phyloP scores from a whole-genome alignment of 2,888 invertebrate species.

The Polyploca ridens region DNA sequence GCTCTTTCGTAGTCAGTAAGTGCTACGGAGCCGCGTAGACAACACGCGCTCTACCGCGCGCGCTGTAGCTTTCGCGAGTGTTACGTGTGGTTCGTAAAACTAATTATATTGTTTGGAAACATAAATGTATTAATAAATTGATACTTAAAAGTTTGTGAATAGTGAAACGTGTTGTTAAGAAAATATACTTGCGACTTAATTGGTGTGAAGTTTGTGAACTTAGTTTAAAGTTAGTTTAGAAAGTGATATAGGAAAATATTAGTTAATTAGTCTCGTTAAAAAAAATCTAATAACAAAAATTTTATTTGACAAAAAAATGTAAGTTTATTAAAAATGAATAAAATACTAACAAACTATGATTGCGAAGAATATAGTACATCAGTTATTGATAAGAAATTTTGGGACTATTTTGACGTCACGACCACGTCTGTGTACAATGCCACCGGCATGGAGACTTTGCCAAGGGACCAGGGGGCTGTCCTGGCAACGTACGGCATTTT shows the following conservation, averaged over 20 bases:
- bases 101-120: neutral
- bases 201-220: neutral
- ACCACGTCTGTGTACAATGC: slow-evolving; percentile 30
- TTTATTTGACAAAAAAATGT: neutral
- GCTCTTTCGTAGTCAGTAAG: slow-evolving; percentile 28
- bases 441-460: slow-evolving; percentile 33
- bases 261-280: too few relatives aligned
- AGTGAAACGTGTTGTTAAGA: slow-evolving; percentile 10
- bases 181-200: neutral
- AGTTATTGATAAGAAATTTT: slow-evolving; percentile 58
- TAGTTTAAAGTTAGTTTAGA: too few relatives aligned
- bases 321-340: slow-evolving; percentile 24
- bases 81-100: slow-evolving; percentile 7
- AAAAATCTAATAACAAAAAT: too few relatives aligned
- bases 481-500: slow-evolving; percentile 86
- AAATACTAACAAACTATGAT: slow-evolving; percentile 39
- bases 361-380: slow-evolving; percentile 40
- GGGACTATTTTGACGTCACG: slow-evolving; percentile 68
- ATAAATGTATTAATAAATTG: too few relatives aligned
- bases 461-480: slow-evolving; percentile 63
- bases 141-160: too few relatives aligned
- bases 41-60: slow-evolving; percentile 21
- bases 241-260: too few relatives aligned
- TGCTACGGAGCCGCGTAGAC: slow-evolving; percentile 34
- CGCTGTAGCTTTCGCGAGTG: slow-evolving; percentile 1